Base-by-base conservation (phyloP, 53 echinoderm and acorn worm genomes). In the Glandiceps talaboti region DNA sequence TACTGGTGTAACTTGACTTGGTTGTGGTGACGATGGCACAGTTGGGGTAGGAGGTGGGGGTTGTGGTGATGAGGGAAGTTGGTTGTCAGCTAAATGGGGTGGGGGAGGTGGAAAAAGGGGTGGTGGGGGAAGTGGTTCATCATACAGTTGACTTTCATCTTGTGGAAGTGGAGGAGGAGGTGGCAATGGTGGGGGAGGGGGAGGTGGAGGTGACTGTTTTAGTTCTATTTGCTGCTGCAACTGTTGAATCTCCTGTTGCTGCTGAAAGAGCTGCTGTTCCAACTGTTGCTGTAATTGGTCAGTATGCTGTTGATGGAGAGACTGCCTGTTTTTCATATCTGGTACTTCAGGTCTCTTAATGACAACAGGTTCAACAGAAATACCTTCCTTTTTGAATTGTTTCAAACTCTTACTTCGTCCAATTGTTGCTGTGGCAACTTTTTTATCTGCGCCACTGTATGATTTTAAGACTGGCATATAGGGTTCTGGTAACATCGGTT, bases 381-480 rank as follows among this genome's bases (percentile, higher is more conserved):
- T 78, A 30, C 83, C 84, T 29, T 91, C 91, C 76, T 94, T 92
- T 74, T 91, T 87, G 74, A 89, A 97, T 28, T 94, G 91, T 83
- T 97, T 97, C 79, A 97, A 82, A 14, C 93, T 92, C 74, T 97
- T 97, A 77, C 93, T 97, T 32, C 99, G 81, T 10, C 99, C 99
- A 26, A 97, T 97, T 12, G 99, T 97, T 0, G 99, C 99, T 27
- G 99, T 97, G 74, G 87, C 88, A 27, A 91, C 76, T 33, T 93
- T 90, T 74, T 97, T 90, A 31, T 88, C 89, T 30, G 6, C 64
- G 6, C 64, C 64, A 12, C 6, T 45, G 64, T 45, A 45, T 45
- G 64, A 45, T 45, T 45, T 45, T 20, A 45, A 45, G 64, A 45
- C 20, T 45, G 64, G 64, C 6, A 45, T 6, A 45, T 45, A 45